Percentiles rank a stretch among this genome's conserved stretches.
These are phyloP conservation scores for Nanorana parkeri DNA, from an alignment of 2,113 vertebrate genomes.

Conservation along the genomic window DNA sequence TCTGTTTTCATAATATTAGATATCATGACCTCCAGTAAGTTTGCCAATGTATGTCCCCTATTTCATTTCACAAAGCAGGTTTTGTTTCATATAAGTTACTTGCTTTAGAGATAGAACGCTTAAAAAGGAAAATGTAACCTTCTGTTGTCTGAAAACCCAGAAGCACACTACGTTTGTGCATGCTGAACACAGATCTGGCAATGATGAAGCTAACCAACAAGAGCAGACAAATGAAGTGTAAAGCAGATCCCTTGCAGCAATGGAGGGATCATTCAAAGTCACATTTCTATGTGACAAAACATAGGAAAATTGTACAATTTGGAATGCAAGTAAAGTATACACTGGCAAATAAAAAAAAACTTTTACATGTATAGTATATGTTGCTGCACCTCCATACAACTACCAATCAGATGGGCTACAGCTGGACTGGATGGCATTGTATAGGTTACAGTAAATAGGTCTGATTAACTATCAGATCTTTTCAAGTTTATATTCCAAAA, in stretches of 20 bases:
- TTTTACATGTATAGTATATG: too few species aligned
- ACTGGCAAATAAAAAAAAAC: too few species aligned
- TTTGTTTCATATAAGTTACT: neutral
- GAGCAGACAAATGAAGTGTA: slow-evolving; percentile 42
- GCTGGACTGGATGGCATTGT: too few species aligned
- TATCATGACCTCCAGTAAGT: neutral
- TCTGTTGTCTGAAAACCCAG: neutral
- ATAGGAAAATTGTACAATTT: slow-evolving; percentile 8
- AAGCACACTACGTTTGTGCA: neutral
- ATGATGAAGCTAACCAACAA: slow-evolving; percentile 37
- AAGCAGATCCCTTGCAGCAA: slow-evolving; percentile 25
- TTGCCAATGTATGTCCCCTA: neutral
- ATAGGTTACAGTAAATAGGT: too few species aligned
- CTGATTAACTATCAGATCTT: too few species aligned
- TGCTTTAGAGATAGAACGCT: neutral
- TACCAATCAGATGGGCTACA: too few species aligned
- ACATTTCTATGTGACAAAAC: slow-evolving; percentile 39
- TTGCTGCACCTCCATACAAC: too few species aligned
- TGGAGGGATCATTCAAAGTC: slow-evolving; percentile 46
- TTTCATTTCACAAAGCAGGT: neutral
- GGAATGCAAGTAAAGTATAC: neutral
- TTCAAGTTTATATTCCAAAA: too few species aligned
- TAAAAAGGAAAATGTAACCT: neutral
- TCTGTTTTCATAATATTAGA: neutral
- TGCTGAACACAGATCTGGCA: neutral